A percentile compares a stretch with the other conserved stretches of the same genome.
These are phyloP conservation scores for Antheraea mylitta DNA, from an alignment of 1,140 invertebrate species.

Conservation along the genomic window DNA sequence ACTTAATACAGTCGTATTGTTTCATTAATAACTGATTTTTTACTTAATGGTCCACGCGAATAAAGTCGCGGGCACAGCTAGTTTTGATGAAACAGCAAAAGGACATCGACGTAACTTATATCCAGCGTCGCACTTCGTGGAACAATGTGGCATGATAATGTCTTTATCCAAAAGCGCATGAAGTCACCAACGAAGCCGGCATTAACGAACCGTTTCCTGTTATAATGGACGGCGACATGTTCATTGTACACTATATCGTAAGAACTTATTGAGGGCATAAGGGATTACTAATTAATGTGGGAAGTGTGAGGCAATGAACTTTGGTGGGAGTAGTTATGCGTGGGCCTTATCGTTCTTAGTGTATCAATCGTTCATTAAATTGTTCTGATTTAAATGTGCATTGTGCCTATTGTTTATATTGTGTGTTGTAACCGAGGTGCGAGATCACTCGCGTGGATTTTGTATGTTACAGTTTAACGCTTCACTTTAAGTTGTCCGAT, in stretches of 20 bases:
- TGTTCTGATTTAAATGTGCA: background rate
- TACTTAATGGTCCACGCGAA: no score
- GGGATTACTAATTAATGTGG: conserved; percentile 13
- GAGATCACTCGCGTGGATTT: no score
- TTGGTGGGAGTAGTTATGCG: background rate
- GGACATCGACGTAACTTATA: background rate
- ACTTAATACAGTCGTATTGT: no score
- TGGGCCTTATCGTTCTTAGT: background rate
- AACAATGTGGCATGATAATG: conserved; percentile 11
- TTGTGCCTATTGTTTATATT: conserved; percentile 2
- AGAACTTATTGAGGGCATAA: conserved; percentile 10
- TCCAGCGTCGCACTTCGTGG: background rate
- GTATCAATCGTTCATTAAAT: background rate
- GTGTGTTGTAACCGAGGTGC: background rate
- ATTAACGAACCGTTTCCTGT: conserved; percentile 11
- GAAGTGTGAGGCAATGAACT: conserved; percentile 12
- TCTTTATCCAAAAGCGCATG: conserved; percentile 12
- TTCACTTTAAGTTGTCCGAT: no score
- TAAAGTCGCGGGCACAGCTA: no score
- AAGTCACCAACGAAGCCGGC: conserved; percentile 11
- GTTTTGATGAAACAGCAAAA: background rate
- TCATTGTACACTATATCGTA: conserved; percentile 5
- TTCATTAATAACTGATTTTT: no score
- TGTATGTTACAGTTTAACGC: no score
- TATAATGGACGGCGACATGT: conserved; percentile 8